Evolutionary conservation across 2,113 vertebrate genomes (phyloP), one percentile per base, ranked within the genome.

Genomic region (Paedocypris sp.): DNA sequence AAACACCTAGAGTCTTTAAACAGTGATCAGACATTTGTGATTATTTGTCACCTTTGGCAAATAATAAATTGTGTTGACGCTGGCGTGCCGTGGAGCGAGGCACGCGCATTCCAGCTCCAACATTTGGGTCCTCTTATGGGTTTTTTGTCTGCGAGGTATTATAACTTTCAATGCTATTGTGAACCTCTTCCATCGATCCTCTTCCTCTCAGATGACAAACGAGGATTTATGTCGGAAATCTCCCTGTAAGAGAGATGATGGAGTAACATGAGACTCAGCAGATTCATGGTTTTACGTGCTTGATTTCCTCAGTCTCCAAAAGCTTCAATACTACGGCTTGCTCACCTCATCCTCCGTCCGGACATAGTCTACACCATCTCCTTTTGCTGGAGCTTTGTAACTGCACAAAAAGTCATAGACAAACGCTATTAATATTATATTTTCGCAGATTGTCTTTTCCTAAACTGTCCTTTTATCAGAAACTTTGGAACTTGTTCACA

Each of bases 201-300:
- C 43, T 16, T 15, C 18, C 62, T 57, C 48, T 91, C 83, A 97
- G 73, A 98, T 96, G 79, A 98, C 89, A n/a, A 98, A 98, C 0
- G 94, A 98, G 1, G 93, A 97, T 79, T 98, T 98, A 83, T 98
- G 93, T 74, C 94, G 87, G 85, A 98, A 97, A 80, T 97, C 90
- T 0, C 93, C 94, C 94, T 98, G 83, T 35, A 80, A 80, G 15
- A 16, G 4, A 51, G 28, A 31, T 57, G 22, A 60, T 35, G 45
- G 62, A 56, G 45, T 3, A 16, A 35, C n/a, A 68, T 5, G 10
- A n/a, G 10, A 20, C 8, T 22, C 19, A 22, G 53, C n/a, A 6
- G 29, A 28, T 48, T 45, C 38, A 6, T 2, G 22, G 12, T 52
- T 4, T 42, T 50, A 45, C n/a, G 19, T 36, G 11, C n/a, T 8